Conservation (phyloP, 2,888 invertebrate genomes). For the Pyrgus malvae region DNA sequence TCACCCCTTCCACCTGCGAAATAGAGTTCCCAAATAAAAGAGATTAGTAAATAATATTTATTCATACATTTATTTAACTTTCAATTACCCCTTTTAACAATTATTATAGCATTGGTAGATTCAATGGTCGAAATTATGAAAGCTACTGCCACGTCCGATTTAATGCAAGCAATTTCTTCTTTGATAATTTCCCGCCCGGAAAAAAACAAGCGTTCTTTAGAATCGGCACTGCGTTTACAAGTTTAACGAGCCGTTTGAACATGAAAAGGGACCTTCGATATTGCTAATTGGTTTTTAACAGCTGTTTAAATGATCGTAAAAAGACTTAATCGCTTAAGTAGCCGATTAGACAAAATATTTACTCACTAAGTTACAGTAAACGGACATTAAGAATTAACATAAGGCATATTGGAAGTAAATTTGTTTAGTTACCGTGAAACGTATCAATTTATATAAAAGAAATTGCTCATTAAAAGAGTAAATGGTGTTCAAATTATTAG, state of each 20-base stretch:
- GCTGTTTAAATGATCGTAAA: constrained; percentile 54
- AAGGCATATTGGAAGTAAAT: not conserved
- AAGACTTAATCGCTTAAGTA: constrained; percentile 47
- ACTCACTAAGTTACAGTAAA: constrained; percentile 41
- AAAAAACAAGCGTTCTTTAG: constrained; percentile 15
- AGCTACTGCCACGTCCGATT: constrained; percentile 17
- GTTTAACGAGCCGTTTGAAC: constrained; percentile 42
- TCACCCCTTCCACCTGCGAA: no score
- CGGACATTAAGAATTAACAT: constrained; percentile 15
- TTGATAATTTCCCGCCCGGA: constrained; percentile 16
- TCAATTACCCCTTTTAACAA: not conserved
- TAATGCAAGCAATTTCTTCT: constrained; percentile 11
- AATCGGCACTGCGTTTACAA: constrained; percentile 24
- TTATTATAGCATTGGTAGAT: not conserved
- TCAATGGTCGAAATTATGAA: constrained; percentile 12
- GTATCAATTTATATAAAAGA: no score
- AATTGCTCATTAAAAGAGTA: no score
- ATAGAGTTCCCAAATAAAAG: no score
- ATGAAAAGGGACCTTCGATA: constrained; percentile 55
- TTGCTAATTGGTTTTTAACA: constrained; percentile 61
- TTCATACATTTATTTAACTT: no score
- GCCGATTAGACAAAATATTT: constrained; percentile 48
- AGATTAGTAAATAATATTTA: no score
- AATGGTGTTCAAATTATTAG: no score
- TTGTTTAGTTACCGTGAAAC: no score